Conservation (phyloP, 2,888 invertebrate genomes). For the Blera fallax region DNA sequence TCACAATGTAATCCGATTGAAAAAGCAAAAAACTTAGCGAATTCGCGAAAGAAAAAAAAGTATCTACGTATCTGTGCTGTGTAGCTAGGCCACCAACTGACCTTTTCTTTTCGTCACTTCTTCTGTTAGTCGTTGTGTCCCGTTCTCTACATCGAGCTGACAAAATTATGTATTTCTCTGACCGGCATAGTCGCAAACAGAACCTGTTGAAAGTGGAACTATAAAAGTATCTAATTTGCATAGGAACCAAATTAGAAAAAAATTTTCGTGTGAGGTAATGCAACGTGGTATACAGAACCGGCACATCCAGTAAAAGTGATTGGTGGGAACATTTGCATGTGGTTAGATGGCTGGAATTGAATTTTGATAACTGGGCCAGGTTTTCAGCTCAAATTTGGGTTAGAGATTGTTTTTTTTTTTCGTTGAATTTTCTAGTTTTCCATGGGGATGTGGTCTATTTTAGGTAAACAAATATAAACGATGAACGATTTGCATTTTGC, state of each 20-base stretch:
- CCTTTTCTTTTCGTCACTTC: background rate
- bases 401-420: background rate
- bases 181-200: background rate
- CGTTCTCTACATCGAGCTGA: background rate
- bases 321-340: background rate
- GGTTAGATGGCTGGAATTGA: background rate
- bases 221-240: conserved; percentile 10
- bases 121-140: background rate
- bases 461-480: background rate
- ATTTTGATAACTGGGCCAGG: background rate
- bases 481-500: background rate
- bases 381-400: background rate
- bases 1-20: background rate
- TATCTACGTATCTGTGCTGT: too few relatives aligned
- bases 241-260: background rate
- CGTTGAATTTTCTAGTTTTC: background rate
- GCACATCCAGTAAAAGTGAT: background rate
- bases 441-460: background rate
- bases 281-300: background rate
- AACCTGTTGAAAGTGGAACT: conserved; percentile 13
- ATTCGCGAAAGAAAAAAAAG: background rate
- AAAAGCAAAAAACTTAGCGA: background rate
- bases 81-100: background rate
- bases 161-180: background rate
- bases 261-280: background rate